Evolutionary conservation across 1,140 invertebrate genomes (phyloP).

Genomic region (Ceratosolen fusciceps): DNA sequence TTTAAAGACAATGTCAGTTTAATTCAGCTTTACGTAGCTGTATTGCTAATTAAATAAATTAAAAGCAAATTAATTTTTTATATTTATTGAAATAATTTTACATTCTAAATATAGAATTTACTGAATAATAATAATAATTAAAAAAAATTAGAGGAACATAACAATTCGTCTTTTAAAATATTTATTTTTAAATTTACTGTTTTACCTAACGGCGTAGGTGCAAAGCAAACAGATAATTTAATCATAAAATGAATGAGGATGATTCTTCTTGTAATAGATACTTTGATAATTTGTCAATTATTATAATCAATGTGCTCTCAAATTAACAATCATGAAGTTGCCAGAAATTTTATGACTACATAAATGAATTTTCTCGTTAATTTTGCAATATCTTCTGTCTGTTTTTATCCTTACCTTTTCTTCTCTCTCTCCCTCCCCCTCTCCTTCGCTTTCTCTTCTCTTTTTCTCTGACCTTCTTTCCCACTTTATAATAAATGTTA

Average conservation of each 20-base stretch:
- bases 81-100: no score
- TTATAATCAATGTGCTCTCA: slow-evolving; percentile 41
- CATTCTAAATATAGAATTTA: no score
- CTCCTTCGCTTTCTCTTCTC: no score
- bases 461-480: no score
- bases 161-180: no score
- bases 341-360: slow-evolving; percentile 41
- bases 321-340: slow-evolving; percentile 39
- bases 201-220: background rate
- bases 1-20: no score
- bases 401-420: background rate
- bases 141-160: no score
- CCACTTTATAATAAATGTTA: no score
- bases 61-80: no score
- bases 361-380: slow-evolving; percentile 52
- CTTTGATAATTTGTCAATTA: slow-evolving; percentile 43
- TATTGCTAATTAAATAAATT: no score
- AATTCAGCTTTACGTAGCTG: no score
- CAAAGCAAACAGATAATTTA: slow-evolving; percentile 15
- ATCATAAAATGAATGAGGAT: slow-evolving; percentile 24
- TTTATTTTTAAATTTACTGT: background rate
- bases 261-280: slow-evolving; percentile 29
- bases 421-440: background rate
- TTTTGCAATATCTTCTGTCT: slow-evolving; percentile 53
- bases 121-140: no score